A percentile compares a stretch with the other conserved stretches of the same genome.
Evolutionary conservation across 2,113 vertebrate genomes (phyloP).

Genomic region (Gracilinanus agilis): DNA sequence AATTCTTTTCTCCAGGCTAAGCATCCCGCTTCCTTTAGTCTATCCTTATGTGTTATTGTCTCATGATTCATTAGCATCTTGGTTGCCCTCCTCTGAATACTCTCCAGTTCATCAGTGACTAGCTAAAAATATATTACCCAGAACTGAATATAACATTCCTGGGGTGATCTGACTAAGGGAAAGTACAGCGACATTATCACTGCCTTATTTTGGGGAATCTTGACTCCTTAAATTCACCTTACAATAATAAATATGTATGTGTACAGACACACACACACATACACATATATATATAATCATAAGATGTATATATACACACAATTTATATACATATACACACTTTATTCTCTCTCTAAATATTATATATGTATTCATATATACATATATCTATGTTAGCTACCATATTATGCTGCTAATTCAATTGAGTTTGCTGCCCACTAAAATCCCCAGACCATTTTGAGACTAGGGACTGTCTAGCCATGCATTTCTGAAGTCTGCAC

Average conservation of each 20-base stretch:
- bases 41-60: background rate
- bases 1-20: background rate
- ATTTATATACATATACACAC: too few relatives aligned
- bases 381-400: too few relatives aligned
- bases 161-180: background rate
- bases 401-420: background rate
- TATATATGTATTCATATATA: too few relatives aligned
- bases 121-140: background rate
- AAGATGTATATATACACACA: background rate
- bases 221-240: background rate
- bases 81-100: background rate
- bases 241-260: background rate
- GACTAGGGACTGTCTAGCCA: background rate
- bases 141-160: background rate
- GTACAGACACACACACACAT: too few relatives aligned
- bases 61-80: background rate
- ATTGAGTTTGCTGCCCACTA: background rate
- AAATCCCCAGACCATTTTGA: background rate
- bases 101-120: background rate
- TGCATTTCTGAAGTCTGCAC: background rate
- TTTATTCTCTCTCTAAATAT: too few relatives aligned
- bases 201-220: background rate
- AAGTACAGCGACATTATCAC: background rate
- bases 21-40: background rate
- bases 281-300: background rate